phyloP scores from a whole-genome alignment of 2,888 invertebrate genomes.

The Nomada lathburiana region DNA sequence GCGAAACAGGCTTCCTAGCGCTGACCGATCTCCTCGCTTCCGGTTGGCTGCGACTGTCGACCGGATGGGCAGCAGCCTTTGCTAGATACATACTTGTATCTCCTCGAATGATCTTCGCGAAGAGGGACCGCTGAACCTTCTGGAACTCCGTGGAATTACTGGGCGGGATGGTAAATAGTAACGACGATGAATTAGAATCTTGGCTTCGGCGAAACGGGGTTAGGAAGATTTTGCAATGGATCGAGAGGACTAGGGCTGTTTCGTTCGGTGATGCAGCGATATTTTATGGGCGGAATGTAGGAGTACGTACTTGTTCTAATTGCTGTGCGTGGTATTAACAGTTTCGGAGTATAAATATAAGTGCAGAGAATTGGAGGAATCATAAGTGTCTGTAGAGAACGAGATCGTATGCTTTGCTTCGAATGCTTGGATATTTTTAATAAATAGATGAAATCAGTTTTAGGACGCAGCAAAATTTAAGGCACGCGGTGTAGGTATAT shows the following conservation, averaged over 20 bases:
- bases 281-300: no score
- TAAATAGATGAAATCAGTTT: no score
- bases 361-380: no score
- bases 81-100: conserved; percentile 1
- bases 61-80: conserved; percentile 1
- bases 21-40: conserved; percentile 38
- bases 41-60: conserved; percentile 6
- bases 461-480: no score
- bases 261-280: no score
- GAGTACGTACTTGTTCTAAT: no score
- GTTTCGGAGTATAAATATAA: no score
- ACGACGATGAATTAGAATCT: background rate
- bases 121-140: background rate
- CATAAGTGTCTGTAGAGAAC: no score
- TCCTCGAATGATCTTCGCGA: background rate
- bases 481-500: no score
- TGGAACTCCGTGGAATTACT: background rate
- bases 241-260: background rate
- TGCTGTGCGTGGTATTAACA: no score
- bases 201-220: background rate
- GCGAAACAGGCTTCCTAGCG: conserved; percentile 36
- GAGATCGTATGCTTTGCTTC: no score
- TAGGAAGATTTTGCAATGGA: background rate
- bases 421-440: no score
- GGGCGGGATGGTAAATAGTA: conserved; percentile 1